Base-by-base conservation (phyloP, 2,888 invertebrate genomes). In the Cheilosia scutellata region DNA sequence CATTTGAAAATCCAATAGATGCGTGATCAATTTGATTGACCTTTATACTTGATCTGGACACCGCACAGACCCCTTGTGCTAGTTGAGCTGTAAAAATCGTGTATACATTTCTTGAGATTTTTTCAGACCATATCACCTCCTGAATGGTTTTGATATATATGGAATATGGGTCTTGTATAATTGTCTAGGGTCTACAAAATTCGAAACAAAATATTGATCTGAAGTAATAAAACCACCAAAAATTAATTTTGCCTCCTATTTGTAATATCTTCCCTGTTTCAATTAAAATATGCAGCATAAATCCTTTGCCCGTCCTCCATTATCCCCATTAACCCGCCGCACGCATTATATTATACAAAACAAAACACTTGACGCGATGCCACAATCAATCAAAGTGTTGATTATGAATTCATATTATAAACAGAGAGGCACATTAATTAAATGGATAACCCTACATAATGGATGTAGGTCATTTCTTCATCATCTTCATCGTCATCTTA, bases 361-460 rank as follows among this genome's bases (percentile, higher is more conserved):
- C n/a, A 47, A 37, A 37, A 63, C 55, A 63, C 47, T 74, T 55
- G 33, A 33, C 25, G 44, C 57, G 40, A 57, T 51, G 49, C 63
- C 29, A 47, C 37, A 63, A 53, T 53, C 57, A 63, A 82, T 75
- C 25, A 75, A 75, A 70, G 13, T 29, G 58, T 71, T 65, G 51
- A 82, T 71, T 53, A 53, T 71, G 58, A 77, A 60, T 76, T 47
- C 47, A 53, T 63, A 51, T 49, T 63, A 75, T 68, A 68, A 65
- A 29, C 55, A 68, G 27, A n/a, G 55, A 63, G 25, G 13, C 55
- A 63, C 63, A 63, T 63, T 57, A 47, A 66, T 60, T 66, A 77
- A 71, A 60, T 65, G 53, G 55, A 62, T 66, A 77, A 47, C 66
- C 51, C 58, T 55, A 42, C 62, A 31, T 37, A 63, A 70, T 49